phyloP scores from a whole-genome alignment of 2,888 invertebrate genomes.

The Thereva nobilitata region DNA sequence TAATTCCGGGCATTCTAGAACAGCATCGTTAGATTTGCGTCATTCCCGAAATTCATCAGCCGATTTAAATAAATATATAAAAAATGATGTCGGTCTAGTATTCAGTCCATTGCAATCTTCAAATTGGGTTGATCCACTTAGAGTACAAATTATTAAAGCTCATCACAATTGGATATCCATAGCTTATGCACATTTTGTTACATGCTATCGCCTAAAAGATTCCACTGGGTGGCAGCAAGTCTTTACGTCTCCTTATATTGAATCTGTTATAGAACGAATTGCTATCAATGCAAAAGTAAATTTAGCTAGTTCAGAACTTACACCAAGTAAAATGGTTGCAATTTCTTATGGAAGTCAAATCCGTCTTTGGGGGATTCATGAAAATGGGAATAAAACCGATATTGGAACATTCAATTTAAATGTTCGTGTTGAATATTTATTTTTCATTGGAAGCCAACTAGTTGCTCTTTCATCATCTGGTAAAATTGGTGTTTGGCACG shows the following conservation, averaged over 20 bases:
- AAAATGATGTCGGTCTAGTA: slow-evolving; percentile 73
- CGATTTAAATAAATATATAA: slow-evolving; percentile 72
- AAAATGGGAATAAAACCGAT: slow-evolving; percentile 74
- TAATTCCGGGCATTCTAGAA: slow-evolving; percentile 73
- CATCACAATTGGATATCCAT: slow-evolving; percentile 98
- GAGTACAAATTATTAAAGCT: slow-evolving; percentile 91
- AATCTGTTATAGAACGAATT: slow-evolving; percentile 87
- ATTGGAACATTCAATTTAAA: slow-evolving; percentile 88
- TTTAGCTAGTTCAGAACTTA: slow-evolving; percentile 61
- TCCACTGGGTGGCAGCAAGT: slow-evolving; percentile 95
- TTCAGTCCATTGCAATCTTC: slow-evolving; percentile 63
- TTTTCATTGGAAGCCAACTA: slow-evolving; percentile 96
- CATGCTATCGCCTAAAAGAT: slow-evolving; percentile 92
- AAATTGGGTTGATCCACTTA: slow-evolving; percentile 79
- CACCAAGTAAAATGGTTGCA: slow-evolving; percentile 78
- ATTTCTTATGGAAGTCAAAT: slow-evolving; percentile 78
- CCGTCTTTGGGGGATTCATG: slow-evolving; percentile 77
- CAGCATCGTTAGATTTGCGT: slow-evolving; percentile 78
- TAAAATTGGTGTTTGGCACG: slow-evolving; percentile 99
- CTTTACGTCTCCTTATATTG: slow-evolving; percentile 91
- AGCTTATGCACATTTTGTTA: slow-evolving; percentile 94
- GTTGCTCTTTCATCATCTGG: slow-evolving; percentile 93
- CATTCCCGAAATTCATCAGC: slow-evolving; percentile 75
- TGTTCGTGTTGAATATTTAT: slow-evolving; percentile 91
- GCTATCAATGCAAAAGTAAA: slow-evolving; percentile 78